phyloP scores from a whole-genome alignment of 92 coral and sea anemone genomes.

The Bergia sp. region DNA sequence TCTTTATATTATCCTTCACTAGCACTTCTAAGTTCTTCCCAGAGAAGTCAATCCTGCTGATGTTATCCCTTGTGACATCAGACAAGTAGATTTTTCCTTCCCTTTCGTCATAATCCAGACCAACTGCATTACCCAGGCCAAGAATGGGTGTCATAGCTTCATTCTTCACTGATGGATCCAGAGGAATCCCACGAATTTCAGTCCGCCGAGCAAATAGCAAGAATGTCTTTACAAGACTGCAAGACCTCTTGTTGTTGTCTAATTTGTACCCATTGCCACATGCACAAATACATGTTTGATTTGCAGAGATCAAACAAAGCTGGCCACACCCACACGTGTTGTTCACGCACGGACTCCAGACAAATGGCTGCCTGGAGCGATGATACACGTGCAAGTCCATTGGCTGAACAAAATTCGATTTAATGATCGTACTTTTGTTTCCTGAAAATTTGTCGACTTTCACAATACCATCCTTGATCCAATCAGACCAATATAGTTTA shows the following conservation, averaged over 20 bases:
- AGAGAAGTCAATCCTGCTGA: slow-evolving; percentile 69
- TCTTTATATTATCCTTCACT: slow-evolving; percentile 59
- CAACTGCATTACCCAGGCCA: slow-evolving; percentile 81
- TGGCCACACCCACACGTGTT: slow-evolving; percentile 81
- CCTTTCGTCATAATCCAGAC: slow-evolving; percentile 81
- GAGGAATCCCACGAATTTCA: slow-evolving; percentile 76
- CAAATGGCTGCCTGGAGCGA: slow-evolving; percentile 75
- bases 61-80: slow-evolving; percentile 70
- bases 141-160: slow-evolving; percentile 75
- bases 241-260: slow-evolving; percentile 63
- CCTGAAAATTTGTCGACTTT: slow-evolving; percentile 77
- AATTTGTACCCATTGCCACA: slow-evolving; percentile 77
- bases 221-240: slow-evolving; percentile 61
- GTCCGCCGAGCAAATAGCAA: slow-evolving; percentile 74
- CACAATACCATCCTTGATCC: slow-evolving; percentile 80
- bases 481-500: slow-evolving; percentile 81
- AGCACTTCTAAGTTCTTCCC: slow-evolving; percentile 64
- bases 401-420: slow-evolving; percentile 65
- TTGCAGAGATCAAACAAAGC: slow-evolving; percentile 71
- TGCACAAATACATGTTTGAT: slow-evolving; percentile 70
- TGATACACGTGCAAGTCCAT: slow-evolving; percentile 91
- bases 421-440: slow-evolving; percentile 55
- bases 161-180: slow-evolving; percentile 55
- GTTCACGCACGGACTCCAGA: slow-evolving; percentile 68
- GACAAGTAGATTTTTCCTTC: slow-evolving; percentile 77